These are phyloP conservation scores for Arothron firmamentum DNA, from an alignment of 2,113 vertebrate genomes.

Conservation along the genomic window DNA sequence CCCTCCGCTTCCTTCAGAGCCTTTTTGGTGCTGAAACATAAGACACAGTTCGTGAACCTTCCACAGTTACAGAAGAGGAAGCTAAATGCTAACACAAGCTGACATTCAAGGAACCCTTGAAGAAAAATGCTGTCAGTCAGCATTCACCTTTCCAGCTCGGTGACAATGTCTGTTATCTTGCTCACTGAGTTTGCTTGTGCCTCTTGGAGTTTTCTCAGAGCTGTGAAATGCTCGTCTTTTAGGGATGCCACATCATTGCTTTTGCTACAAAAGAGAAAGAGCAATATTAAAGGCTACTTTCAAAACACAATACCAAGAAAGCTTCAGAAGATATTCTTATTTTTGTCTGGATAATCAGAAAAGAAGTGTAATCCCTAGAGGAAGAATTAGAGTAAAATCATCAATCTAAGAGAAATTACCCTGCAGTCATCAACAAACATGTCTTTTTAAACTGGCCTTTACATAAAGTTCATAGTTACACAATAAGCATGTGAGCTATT, in stretches of 20 bases:
- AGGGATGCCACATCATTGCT: conserved; percentile 66
- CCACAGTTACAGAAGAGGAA: background rate
- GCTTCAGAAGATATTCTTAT: background rate
- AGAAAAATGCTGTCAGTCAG: background rate
- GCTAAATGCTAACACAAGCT: conserved; percentile 6
- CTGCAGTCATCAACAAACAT: too few relatives aligned
- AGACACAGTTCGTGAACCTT: conserved; percentile 24
- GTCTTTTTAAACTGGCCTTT: background rate
- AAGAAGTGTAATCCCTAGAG: too few relatives aligned
- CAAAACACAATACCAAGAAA: background rate
- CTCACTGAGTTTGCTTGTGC: conserved; percentile 54
- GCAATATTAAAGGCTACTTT: background rate
- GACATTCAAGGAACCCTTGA: background rate
- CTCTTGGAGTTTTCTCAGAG: conserved; percentile 69
- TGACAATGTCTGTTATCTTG: conserved; percentile 68
- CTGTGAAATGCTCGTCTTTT: conserved; percentile 57
- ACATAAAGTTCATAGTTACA: background rate
- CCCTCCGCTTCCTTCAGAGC: conserved; percentile 61
- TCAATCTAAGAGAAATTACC: too few relatives aligned
- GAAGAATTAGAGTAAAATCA: too few relatives aligned
- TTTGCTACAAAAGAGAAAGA: conserved; percentile 62
- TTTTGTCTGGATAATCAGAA: background rate
- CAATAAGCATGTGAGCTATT: too few relatives aligned
- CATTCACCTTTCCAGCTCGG: conserved; percentile 83
- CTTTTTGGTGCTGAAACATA: conserved; percentile 69